A percentile compares a stretch with the other conserved stretches of the same genome.
phyloP scores from a whole-genome alignment of 2,888 invertebrate genomes.

The Uloborus plumipes region DNA sequence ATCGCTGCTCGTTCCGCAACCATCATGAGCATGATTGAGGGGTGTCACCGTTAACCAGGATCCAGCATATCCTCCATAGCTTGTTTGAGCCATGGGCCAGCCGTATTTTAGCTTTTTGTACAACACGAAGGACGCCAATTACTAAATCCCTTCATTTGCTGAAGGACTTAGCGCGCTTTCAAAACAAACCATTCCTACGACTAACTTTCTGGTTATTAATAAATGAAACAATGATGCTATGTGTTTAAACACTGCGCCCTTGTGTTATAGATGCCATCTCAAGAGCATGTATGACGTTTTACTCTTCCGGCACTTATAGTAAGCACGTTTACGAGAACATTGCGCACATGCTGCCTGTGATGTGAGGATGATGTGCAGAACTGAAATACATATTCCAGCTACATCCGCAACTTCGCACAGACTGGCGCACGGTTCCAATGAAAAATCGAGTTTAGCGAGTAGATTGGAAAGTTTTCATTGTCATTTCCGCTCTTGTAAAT shows the following conservation, averaged over 20 bases:
- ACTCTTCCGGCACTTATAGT: conserved; percentile 10
- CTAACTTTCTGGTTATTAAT: not conserved
- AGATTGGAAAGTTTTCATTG: conserved; percentile 18
- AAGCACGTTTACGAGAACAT: not conserved
- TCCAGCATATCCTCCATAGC: conserved; percentile 33
- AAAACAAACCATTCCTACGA: conserved; percentile 8
- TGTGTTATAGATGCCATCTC: conserved; percentile 16
- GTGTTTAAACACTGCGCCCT: conserved; percentile 23
- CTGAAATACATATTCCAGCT: not conserved
- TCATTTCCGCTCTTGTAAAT: conserved; percentile 21
- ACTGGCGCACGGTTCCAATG: not conserved
- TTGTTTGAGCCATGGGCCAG: conserved; percentile 23
- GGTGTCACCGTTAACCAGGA: conserved; percentile 33
- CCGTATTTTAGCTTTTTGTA: conserved; percentile 8
- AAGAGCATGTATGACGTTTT: conserved; percentile 20
- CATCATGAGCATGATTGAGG: conserved; percentile 16
- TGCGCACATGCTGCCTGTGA: not conserved
- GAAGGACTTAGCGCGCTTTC: not conserved
- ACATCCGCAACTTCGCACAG: conserved; percentile 1
- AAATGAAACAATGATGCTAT: conserved; percentile 20
- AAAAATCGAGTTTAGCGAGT: conserved; percentile 11
- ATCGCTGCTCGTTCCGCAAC: conserved; percentile 88
- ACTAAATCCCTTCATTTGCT: conserved; percentile 9
- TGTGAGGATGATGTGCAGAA: not conserved
- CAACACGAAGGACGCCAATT: not conserved